Conservation (phyloP, 2,797 vertebrate species). For the Urophycis tenuis region DNA sequence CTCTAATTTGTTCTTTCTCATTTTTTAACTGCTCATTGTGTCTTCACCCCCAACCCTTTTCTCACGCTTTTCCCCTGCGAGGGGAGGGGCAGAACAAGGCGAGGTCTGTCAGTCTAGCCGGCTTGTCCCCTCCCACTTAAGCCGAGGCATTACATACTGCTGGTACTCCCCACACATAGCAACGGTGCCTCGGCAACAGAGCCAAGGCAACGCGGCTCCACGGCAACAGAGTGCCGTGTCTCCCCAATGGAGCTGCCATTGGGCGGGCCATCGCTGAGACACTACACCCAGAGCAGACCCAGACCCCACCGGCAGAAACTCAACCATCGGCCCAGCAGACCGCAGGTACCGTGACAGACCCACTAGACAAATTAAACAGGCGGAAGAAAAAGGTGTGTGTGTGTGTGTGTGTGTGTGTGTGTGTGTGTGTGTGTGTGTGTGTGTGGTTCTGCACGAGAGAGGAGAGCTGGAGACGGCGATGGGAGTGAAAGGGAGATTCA, state of each 20-base stretch:
- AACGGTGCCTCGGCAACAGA: conserved; percentile 72
- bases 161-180: conserved; percentile 68
- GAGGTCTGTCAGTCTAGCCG: conserved; percentile 66
- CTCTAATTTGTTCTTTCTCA: neutral
- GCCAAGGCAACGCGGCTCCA: conserved; percentile 67
- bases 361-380: conserved; percentile 29
- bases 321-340: conserved; percentile 68
- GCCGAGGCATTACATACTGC: conserved; percentile 68
- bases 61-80: conserved; percentile 47
- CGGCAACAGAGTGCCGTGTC: conserved; percentile 72
- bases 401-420: conserved; percentile 29
- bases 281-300: conserved; percentile 73
- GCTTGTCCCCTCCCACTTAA: conserved; percentile 61
- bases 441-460: neutral
- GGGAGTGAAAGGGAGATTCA: neutral
- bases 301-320: conserved; percentile 71
- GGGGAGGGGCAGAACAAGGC: conserved; percentile 57
- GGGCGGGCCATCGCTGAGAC: conserved; percentile 70
- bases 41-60: conserved; percentile 51
- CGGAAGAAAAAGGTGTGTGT: conserved; percentile 44
- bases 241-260: conserved; percentile 74
- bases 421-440: conserved; percentile 6
- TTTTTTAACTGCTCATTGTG: conserved; percentile 28
- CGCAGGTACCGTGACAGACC: conserved; percentile 58
- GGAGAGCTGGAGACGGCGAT: neutral